Evolutionary conservation across 2,797 vertebrate species (phyloP), one percentile per base, ranked within the genome.

Genomic region (Carapus acus): DNA sequence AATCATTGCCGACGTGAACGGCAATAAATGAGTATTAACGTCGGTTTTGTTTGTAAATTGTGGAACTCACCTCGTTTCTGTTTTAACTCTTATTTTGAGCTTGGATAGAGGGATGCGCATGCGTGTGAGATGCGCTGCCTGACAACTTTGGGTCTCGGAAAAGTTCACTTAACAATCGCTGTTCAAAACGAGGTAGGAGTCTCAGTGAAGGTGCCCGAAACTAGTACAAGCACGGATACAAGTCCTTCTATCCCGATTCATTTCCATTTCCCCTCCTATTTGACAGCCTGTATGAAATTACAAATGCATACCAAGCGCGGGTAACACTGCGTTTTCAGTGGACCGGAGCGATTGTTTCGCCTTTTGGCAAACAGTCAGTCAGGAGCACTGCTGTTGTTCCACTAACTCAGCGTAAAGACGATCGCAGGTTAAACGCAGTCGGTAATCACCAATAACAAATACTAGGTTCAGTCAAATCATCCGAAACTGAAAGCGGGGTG

Each of bases 21-120:
- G 21, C 59, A 67, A 68, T 54, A 66, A 69, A 60, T 61, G 15
- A 59, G 49, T 52, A 67, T 62, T 50, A 58, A 52, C 40, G 43
- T 15, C 27, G 36, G 52, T 75, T 68, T 76, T 86, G 74, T 83
- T 86, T 72, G 59, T 73, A 86, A 87, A 88, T 77, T 77, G 80
- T 86, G 85, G 79, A 88, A 91, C 89, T 91, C 88, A 91, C 89
- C 89, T 91, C 88, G 87, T 89, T 88, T 89, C 85, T 89, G 85
- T 89, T 87, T 85, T 87, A 89, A 89, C 88, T 91, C 88, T 90
- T 89, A 90, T 90, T 90, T 86, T 79, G 86, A 89, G 87, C 88
- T 36, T 83, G 86, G 85, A 82, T 78, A 77, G 73, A 49, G 53
- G 69, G 12, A 52, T 83, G 88, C 89, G 89, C 89, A 90, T 90